Percentiles rank a stretch among this genome's conserved stretches.
Evolutionary conservation across 2,113 vertebrate genomes (phyloP).

Genomic region (Limnothrissa miodon): DNA sequence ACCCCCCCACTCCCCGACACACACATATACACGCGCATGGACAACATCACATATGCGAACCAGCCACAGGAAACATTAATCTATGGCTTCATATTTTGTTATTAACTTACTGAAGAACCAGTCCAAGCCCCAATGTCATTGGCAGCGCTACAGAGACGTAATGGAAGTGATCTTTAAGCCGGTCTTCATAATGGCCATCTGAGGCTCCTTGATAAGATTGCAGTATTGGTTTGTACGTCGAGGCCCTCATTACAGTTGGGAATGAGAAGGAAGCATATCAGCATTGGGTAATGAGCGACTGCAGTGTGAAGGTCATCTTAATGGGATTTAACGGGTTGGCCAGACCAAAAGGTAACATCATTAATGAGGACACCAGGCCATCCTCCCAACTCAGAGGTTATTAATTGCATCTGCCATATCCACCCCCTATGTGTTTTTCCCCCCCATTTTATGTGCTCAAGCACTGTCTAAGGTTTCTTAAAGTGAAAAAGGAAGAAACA

Average conservation of each 20-base stretch:
- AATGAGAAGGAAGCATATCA: conserved; percentile 71
- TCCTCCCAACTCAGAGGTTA: conserved; percentile 49
- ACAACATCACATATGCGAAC: conserved; percentile 47
- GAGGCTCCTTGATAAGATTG: conserved; percentile 66
- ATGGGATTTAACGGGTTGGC: conserved; percentile 68
- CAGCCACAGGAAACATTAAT: conserved; percentile 66
- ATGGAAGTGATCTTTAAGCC: conserved; percentile 79
- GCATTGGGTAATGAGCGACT: conserved; percentile 64
- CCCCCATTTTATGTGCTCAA: not conserved
- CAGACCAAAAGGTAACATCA: conserved; percentile 68
- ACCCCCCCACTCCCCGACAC: too few species aligned
- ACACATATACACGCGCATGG: conserved; percentile 42
- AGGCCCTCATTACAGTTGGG: conserved; percentile 67
- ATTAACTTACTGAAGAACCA: conserved; percentile 71
- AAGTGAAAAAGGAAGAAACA: not conserved
- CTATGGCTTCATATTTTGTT: conserved; percentile 62
- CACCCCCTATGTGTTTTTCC: not conserved
- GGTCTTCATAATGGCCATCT: conserved; percentile 72
- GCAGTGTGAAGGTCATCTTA: conserved; percentile 74
- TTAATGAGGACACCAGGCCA: conserved; percentile 64
- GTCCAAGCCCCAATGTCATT: conserved; percentile 70
- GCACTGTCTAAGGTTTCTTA: conserved; percentile 6
- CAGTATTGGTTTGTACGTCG: conserved; percentile 66
- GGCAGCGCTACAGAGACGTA: conserved; percentile 65
- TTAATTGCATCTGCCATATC: conserved; percentile 51